phyloP scores from a whole-genome alignment of 2,113 vertebrate genomes.

The Corythoichthys intestinalis region DNA sequence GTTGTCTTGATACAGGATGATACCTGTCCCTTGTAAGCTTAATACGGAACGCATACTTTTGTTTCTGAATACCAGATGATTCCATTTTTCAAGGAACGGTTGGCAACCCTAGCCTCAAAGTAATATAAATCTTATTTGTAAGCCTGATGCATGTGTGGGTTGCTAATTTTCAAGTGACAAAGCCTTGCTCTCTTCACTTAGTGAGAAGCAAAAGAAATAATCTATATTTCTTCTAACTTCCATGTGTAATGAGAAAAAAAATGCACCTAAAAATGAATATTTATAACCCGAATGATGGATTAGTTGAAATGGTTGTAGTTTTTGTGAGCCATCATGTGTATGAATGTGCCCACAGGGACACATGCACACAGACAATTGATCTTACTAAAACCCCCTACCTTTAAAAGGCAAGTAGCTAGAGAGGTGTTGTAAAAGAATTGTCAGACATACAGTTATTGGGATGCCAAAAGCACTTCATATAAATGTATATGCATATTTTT shows the following conservation, averaged over 20 bases:
- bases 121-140: too few species aligned
- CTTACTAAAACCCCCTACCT: slow-evolving; percentile 17
- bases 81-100: too few species aligned
- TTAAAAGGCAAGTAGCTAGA: slow-evolving; percentile 37
- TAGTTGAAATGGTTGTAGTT: slow-evolving; percentile 27
- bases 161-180: slow-evolving; percentile 75
- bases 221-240: slow-evolving; percentile 69
- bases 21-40: too few species aligned
- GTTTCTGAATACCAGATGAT: too few species aligned
- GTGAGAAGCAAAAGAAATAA: slow-evolving; percentile 46
- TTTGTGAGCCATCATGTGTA: slow-evolving; percentile 18
- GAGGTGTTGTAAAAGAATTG: slow-evolving; percentile 30
- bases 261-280: slow-evolving; percentile 68
- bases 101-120: too few species aligned
- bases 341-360: not conserved
- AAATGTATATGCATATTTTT: too few species aligned
- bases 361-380: not conserved
- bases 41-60: too few species aligned
- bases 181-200: slow-evolving; percentile 65
- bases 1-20: too few species aligned
- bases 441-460: not conserved
- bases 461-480: not conserved
- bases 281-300: slow-evolving; percentile 53
- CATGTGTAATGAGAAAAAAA: slow-evolving; percentile 66
- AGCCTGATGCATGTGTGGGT: slow-evolving; percentile 54